These are phyloP conservation scores for Lepidostoma basale DNA, from an alignment of 1,140 invertebrate genomes.

Conservation along the genomic window DNA sequence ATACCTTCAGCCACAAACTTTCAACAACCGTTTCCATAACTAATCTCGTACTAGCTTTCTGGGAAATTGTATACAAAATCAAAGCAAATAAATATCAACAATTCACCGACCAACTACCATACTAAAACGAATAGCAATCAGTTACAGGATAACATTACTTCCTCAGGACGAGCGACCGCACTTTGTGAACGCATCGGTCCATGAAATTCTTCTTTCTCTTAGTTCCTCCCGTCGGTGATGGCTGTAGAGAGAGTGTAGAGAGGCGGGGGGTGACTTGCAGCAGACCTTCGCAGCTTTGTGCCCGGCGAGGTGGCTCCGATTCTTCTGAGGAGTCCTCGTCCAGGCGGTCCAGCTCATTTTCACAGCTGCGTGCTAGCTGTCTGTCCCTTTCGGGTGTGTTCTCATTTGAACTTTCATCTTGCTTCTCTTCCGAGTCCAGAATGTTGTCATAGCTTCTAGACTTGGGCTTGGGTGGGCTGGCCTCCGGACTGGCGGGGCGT, in stretches of 20 bases:
- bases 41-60: constrained; percentile 7
- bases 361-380: constrained; percentile 52
- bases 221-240: constrained; percentile 55
- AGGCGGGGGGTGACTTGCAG: constrained; percentile 51
- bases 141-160: constrained; percentile 52
- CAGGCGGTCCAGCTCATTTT: constrained; percentile 49
- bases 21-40: constrained; percentile 9
- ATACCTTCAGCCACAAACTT: constrained; percentile 40
- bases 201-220: constrained; percentile 76
- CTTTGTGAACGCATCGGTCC: constrained; percentile 79
- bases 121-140: constrained; percentile 60
- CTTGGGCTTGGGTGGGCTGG: constrained; percentile 50
- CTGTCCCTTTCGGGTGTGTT: constrained; percentile 50
- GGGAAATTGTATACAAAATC: constrained; percentile 31
- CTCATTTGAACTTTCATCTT: constrained; percentile 46
- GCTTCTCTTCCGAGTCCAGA: constrained; percentile 51
- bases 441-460: constrained; percentile 75
- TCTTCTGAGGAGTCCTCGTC: constrained; percentile 51
- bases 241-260: constrained; percentile 52
- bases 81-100: constrained; percentile 28
- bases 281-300: constrained; percentile 57
- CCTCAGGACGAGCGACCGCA: constrained; percentile 65
- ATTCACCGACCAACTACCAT: constrained; percentile 51
- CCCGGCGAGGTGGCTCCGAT: constrained; percentile 48
- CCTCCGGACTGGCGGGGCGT: constrained; percentile 46